Conservation (phyloP, 92 coral and sea anemone genomes). For the Porites cylindrica region DNA sequence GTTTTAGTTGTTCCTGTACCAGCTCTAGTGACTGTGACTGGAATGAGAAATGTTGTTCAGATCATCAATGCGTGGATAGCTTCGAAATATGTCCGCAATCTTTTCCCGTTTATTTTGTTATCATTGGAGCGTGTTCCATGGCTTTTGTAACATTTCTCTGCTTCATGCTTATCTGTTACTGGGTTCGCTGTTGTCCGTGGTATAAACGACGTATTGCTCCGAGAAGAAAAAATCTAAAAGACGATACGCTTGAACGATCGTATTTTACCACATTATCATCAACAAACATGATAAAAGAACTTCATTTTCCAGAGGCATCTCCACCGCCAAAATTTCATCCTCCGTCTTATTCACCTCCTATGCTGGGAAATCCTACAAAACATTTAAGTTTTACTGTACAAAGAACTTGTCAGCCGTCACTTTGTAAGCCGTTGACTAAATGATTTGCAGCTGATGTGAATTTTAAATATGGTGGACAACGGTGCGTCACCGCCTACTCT, state of each 20-base stretch:
- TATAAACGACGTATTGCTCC: conserved; percentile 42
- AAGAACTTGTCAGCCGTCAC: conserved; percentile 19
- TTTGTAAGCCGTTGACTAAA: conserved; percentile 9
- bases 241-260: conserved; percentile 40
- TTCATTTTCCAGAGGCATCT: conserved; percentile 32
- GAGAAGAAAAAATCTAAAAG: conserved; percentile 20
- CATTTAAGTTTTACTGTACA: conserved; percentile 51
- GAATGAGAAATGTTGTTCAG: conserved; percentile 46
- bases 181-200: conserved; percentile 44
- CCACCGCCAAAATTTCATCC: conserved; percentile 3
- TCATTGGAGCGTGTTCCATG: conserved; percentile 15
- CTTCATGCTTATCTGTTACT: conserved; percentile 25
- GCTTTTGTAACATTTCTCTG: conserved; percentile 26
- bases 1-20: conserved; percentile 39
- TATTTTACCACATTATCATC: conserved; percentile 24
- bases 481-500: background rate
- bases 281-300: conserved; percentile 45
- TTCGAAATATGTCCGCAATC: conserved; percentile 30
- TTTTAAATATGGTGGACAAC: background rate
- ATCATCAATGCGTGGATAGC: conserved; percentile 19
- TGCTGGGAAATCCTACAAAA: conserved; percentile 41
- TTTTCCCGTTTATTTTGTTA: conserved; percentile 10
- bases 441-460: background rate
- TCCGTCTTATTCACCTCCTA: conserved; percentile 26
- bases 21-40: conserved; percentile 50